Evolutionary conservation across 2,113 vertebrate genomes (phyloP), one percentile per base, ranked within the genome.

Genomic region (Megaceryle torquata): DNA sequence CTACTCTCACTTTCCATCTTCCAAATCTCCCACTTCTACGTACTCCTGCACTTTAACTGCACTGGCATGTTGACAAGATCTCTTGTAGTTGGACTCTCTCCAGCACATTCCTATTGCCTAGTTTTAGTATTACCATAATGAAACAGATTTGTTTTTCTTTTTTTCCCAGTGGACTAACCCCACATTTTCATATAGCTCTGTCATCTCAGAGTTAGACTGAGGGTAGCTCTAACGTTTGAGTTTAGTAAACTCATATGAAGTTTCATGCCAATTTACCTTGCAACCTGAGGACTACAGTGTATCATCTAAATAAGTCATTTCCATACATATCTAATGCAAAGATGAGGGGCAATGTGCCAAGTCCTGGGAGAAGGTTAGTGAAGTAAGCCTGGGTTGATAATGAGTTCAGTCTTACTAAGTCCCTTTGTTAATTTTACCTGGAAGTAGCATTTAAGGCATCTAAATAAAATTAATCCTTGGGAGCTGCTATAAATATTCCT

Each of bases 401-500:
- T 43, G 57, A 82, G 28, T 63, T 93, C 41, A 81, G 39, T 68
- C 20, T 37, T 63, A 78, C 24, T 60, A 51, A 67, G 14, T 43
- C 14, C 9, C 21, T 75, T 83, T 71, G 35, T 53, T 90, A 81
- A 76, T 93, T 79, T 65, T 44, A 89, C 56, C 56, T 84, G n/a
- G 46, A 96, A 94, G 48, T 43, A 33, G 24, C 22, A 74, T 81
- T 90, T 83, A 90, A 93, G 19, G 21, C 35, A 78, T 12, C 68
- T 56, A 88, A 91, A 94, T 35, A 81, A 83, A 81, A 86, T 28
- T 64, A 92, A 88, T 75, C 56, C 81, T 86, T 57, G 13, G 6
- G 19, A 90, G 19, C 21, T 90, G 48, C n/a, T 88, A 41, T 82
- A 86, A 92, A 94, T 93, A 95, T 94, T 92, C 28, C 44, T 48